Base-by-base conservation (phyloP, 2,888 invertebrate species). In the Pollenia labialis region DNA sequence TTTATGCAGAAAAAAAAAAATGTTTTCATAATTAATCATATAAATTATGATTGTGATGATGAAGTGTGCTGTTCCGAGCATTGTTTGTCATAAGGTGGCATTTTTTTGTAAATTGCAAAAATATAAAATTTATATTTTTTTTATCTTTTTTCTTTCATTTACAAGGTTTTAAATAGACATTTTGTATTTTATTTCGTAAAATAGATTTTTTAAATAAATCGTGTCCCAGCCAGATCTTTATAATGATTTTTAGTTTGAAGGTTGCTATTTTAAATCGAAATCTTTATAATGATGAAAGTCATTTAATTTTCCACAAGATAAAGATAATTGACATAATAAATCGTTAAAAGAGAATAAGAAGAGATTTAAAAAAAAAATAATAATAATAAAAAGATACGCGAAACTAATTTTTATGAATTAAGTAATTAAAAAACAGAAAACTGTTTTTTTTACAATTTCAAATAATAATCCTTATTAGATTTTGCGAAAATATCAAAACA, bases 1-100 rank as follows among this genome's bases (percentile, higher is more conserved):
- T 62, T 46, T 16, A 12, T 3, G 52, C 16, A 68, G 44, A 54
- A 69, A 56, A 46, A 46, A 46, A 23, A n/a, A 18, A 12, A 72
- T 74, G 60, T 68, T 68, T 81, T 75, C 11, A 75, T 60, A 62
- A 76, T 82, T 69, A 62, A 62, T 76, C 82, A 82, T 16, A 82
- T 16, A 8, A 48, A 68, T 69, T 44, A 23, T 10, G 12, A 40
- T 58, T 12, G 16, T 32, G 23, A 54, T 62, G 32, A 50, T 69
- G 60, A 14, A 11, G 10, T 16, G 7, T 16, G 7, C 4, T 1
- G 48, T n/a, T 58, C 42, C 6, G 32, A 32, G 32, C 32, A 32
- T 32, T 32, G 6, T 32, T 32, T 32, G 32, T 32, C 32, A 32
- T 32, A 42, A 32, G 16, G 44, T 44, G 44, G 46, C 6, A 11